Evolutionary conservation across 2,888 invertebrate species (phyloP), one percentile per base, ranked within the genome.

Genomic region (Mythimna ferrago): DNA sequence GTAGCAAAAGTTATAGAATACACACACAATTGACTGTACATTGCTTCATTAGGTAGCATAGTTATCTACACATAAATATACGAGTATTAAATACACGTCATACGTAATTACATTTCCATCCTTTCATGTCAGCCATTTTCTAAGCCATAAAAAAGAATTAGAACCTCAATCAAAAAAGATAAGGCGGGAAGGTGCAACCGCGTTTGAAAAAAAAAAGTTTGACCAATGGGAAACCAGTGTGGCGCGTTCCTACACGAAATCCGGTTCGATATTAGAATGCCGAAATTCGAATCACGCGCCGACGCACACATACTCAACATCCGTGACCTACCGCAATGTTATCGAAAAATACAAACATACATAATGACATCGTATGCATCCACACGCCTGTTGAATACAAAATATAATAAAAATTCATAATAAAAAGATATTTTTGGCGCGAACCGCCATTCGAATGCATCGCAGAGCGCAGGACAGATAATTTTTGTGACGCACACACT

Each of bases 401-500:
- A 88, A 87, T 87, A 86, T 72, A 71, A 93, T 92, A 93, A 92
- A 92, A 93, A 92, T 91, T 92, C 91, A 90, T 89, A 87, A 86
- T 80, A 85, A 86, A 84, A 89, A 89, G 84, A 89, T 92, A 92
- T 92, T 94, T 93, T 93, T 87, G 91, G 91, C 89, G 90, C 90
- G 88, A 79, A 80, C 77, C 77, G 88, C 86, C 75, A 91, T 94
- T 94, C 88, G 88, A 90, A 94, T 94, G 92, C 93, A 90, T 82
- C 83, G 86, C 89, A 87, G 88, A 86, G 89, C 90, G 88, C 90
- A 84, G 89, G 89, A 92, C 92, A 93, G 92, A 94, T 93, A 93
- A 92, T 94, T 94, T 94, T 94, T 90, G 93, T 92, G 89, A 89
- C 93, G 88, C 94, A 94, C 94, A 94, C 93, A 78, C 61, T 32